Evolutionary conservation across 2,888 invertebrate genomes (phyloP).

Genomic region (Salticus scenicus): DNA sequence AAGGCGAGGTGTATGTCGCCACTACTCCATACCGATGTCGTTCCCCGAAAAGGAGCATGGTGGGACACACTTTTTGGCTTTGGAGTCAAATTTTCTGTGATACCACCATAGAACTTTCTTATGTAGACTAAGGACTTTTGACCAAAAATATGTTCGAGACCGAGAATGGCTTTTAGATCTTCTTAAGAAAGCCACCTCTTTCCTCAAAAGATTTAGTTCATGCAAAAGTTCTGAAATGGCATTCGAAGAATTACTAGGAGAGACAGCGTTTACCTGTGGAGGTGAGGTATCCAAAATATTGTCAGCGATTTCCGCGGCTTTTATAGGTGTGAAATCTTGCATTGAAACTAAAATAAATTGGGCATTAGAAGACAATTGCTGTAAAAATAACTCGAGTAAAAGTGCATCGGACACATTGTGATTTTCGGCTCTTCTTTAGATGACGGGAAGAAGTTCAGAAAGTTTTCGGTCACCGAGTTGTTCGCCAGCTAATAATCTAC

Average conservation of each 20-base stretch:
- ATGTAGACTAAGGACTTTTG: not conserved
- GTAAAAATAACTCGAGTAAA: constrained; percentile 25
- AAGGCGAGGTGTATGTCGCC: constrained; percentile 39
- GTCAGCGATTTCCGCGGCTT: constrained; percentile 34
- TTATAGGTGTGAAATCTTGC: not conserved
- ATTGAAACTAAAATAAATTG: constrained; percentile 23
- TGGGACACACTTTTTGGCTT: constrained; percentile 44
- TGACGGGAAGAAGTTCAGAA: not conserved
- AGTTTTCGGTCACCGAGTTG: not conserved
- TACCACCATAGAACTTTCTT: constrained; percentile 33
- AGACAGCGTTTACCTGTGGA: not conserved
- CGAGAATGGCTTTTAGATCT: not conserved
- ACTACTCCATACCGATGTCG: constrained; percentile 19
- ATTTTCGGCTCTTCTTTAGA: not conserved
- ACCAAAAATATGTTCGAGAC: not conserved
- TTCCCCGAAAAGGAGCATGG: constrained; percentile 41
- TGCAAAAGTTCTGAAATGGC: not conserved
- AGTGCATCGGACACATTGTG: not conserved
- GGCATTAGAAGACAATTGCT: not conserved
- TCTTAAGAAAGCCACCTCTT: not conserved
- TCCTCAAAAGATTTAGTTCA: not conserved
- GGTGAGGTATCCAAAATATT: constrained; percentile 20
- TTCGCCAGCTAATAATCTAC: not conserved
- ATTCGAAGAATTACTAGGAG: not conserved
- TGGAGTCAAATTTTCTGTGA: constrained; percentile 52